Base-by-base conservation (phyloP, 2,888 invertebrate species). In the Spodoptera exigua region DNA sequence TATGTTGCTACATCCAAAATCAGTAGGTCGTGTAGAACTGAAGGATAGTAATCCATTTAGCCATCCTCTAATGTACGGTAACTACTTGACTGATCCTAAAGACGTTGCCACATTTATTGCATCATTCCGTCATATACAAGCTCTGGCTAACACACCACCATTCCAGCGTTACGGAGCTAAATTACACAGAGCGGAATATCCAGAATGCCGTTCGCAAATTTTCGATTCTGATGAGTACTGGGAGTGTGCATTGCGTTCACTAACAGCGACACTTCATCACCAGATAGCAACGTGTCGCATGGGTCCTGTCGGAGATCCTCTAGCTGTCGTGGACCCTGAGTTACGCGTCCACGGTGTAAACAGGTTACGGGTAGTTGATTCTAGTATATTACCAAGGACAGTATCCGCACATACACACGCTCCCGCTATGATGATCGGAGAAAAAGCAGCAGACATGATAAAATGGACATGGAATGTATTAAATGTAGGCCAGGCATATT, bases 21-120 rank as follows among this genome's bases (percentile, higher is more conserved):
- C 97, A 12, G 91, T 94, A 16, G 98, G 98, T 0, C 93, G 95
- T 4, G 76, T 98, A 0, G 95, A 95, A 82, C 91, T 99, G 12
- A 95, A 95, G 76, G 96, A 96, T 39, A 95, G 92, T 18, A 95
- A 98, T 89, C 97, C 98, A 0, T 95, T 96, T 43, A 95, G 96
- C 35, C 95, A 96, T 74, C 98, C 98, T 0, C 89, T 95, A n/a
- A 95, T 98, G 74, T 96, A 97, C 76, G 96, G 97, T 0, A 97
- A 98, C 78, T 98, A 98, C 84, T 95, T 98, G 61, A 94, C 95
- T 0, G 95, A 97, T 80, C 94, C 94, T 3, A 84, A 71, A 18
- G 95, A 97, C 76, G 86, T 95, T 0, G 93, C 94, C n/a, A 95
- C 95, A 0, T 87, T 96, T 47, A 84, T 96, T 4, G 94, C 95